These are phyloP conservation scores for Oeneis ivallda DNA, from an alignment of 2,888 invertebrate genomes.

Conservation along the genomic window DNA sequence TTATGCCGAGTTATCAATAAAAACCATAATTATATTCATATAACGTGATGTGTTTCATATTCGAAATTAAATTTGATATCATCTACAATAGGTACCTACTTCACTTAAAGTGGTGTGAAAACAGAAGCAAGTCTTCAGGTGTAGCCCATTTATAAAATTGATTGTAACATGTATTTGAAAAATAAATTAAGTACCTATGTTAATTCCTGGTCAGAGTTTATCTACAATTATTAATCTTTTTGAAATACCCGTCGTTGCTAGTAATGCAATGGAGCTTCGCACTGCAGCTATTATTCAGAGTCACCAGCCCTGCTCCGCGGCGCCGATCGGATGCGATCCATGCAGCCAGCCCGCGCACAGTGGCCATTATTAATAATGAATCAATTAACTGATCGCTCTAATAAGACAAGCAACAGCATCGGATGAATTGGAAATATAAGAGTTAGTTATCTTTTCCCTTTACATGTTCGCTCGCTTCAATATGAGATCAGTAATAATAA, in stretches of 20 bases:
- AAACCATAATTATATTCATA: too few relatives aligned
- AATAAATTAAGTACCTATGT: too few relatives aligned
- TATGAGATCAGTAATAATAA: background rate
- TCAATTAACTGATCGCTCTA: slow-evolving; percentile 35
- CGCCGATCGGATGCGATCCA: slow-evolving; percentile 38
- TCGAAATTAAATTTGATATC: too few relatives aligned
- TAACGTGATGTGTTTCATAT: too few relatives aligned
- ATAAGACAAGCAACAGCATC: slow-evolving; percentile 21
- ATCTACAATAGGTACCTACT: too few relatives aligned
- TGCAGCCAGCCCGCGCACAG: slow-evolving; percentile 39
- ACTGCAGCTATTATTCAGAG: slow-evolving; percentile 42
- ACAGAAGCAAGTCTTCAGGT: too few relatives aligned
- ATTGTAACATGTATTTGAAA: too few relatives aligned
- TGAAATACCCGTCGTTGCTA: background rate
- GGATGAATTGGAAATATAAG: slow-evolving; percentile 14
- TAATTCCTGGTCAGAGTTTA: too few relatives aligned
- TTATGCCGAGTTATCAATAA: too few relatives aligned
- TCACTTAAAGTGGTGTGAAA: too few relatives aligned
- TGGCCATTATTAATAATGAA: slow-evolving; percentile 39
- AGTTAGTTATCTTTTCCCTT: slow-evolving; percentile 7
- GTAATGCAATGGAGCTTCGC: slow-evolving; percentile 33
- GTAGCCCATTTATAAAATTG: too few relatives aligned
- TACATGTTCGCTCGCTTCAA: background rate
- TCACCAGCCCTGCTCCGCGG: slow-evolving; percentile 22
- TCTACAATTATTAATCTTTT: too few relatives aligned